Evolutionary conservation across 2,113 vertebrate genomes (phyloP).

Genomic region (Apeltes quadracus): DNA sequence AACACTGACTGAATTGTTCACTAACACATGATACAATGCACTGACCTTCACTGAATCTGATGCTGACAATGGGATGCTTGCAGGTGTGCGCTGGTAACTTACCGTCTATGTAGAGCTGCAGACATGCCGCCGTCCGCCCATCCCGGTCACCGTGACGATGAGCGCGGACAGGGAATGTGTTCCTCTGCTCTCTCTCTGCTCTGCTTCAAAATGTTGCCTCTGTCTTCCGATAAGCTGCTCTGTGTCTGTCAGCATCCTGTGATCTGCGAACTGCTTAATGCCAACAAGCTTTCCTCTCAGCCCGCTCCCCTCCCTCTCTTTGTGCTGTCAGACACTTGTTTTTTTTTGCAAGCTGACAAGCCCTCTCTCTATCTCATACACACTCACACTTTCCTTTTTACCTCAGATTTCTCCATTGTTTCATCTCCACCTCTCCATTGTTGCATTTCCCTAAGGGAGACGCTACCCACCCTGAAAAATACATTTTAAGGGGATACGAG

Average conservation of each 20-base stretch:
- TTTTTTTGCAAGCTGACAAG: conserved; percentile 1
- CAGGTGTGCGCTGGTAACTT: conserved; percentile 14
- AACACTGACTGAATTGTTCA: not conserved
- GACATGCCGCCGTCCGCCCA: not conserved
- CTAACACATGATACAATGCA: not conserved
- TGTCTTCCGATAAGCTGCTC: conserved; percentile 2
- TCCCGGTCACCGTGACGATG: not conserved
- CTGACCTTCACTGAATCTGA: not conserved
- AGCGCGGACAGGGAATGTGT: not conserved
- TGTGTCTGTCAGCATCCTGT: conserved; percentile 16
- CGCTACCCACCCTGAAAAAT: not conserved
- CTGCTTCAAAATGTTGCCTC: not conserved
- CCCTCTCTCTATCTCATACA: not conserved
- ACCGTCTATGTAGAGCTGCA: not conserved
- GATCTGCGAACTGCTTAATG: conserved; percentile 18
- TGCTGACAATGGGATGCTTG: not conserved
- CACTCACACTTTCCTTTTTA: not conserved
- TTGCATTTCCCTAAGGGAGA: not conserved
- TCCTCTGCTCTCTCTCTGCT: not conserved
- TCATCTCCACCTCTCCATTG: conserved; percentile 1
- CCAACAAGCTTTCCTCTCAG: not conserved
- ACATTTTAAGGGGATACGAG: not conserved
- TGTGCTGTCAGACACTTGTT: conserved; percentile 18
- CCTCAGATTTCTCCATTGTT: not conserved
- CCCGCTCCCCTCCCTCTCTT: not conserved